phyloP scores from a whole-genome alignment of 2,113 vertebrate species.

The Eudorcas thomsonii region DNA sequence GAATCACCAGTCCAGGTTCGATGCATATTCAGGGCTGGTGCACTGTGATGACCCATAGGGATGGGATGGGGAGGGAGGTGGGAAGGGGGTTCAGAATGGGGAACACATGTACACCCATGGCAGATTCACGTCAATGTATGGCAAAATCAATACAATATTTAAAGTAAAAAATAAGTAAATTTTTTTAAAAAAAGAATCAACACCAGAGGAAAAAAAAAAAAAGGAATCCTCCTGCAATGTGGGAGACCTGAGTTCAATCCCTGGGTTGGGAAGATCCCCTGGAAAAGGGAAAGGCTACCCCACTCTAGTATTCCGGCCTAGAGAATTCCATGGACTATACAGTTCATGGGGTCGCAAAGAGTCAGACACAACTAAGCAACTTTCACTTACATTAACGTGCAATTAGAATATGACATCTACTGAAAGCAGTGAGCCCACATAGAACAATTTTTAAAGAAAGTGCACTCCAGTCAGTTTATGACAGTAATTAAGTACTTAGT shows the following conservation, averaged over 20 bases:
- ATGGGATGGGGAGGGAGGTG: no score
- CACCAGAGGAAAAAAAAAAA: no score
- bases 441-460: not conserved
- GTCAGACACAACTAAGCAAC: not conserved
- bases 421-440: not conserved
- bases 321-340: not conserved
- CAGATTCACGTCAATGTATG: no score
- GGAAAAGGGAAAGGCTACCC: not conserved
- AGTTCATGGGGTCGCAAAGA: not conserved
- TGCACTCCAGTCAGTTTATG: not conserved
- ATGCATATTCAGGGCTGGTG: no score
- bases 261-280: not conserved
- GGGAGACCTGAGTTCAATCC: accelerated
- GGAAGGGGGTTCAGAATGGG: no score
- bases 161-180: no score
- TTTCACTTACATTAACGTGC: not conserved
- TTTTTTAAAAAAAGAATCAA: no score
- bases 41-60: no score
- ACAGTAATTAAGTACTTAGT: not conserved
- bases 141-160: no score
- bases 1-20: no score
- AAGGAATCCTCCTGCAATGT: not conserved
- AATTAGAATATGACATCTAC: not conserved
- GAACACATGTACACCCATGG: no score
- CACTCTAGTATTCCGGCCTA: not conserved